Base-by-base conservation (phyloP, 2,113 vertebrate species). In the Potamarius usumacintae region DNA sequence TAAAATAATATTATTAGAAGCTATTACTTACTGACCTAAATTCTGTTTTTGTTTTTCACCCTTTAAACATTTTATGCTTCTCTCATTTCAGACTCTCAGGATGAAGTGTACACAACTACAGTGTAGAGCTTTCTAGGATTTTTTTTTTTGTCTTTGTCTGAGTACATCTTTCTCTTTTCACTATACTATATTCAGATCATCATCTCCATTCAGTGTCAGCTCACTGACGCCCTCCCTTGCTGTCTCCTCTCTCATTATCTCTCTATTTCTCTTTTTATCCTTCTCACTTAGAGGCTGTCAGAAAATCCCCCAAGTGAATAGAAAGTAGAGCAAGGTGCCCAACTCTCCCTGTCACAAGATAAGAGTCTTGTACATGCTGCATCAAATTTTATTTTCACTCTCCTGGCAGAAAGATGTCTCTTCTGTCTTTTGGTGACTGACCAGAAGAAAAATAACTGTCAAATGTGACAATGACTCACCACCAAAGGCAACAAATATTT, bases 291-390 rank as follows among this genome's bases (percentile, higher is more conserved):
- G 62, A 48, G 62, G 22, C 48, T 48, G 82, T 53, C 82, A 67
- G 67, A 67, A 67, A 83, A 67, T 48, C 62, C 25, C 82, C 62
- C 48, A 15, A 67, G 82, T 52, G 82, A 67, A 83, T 67, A 83
- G 82, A 83, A 83, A 83, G 62, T 67, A 63, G 82, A 83, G 42
- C 82, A 83, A 65, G 82, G 60, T 83, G 62, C 82, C 82, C 67
- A 83, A 83, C 7, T 67, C 42, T 48, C 42, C 27, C 82, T 83
- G 82, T 53, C 62, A 67, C 62, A 67, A 53, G 62, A 53, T 83
- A 83, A 83, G 52, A 67, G 82, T 52, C 25, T 83, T 12, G 7
- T 65, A 82, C 79, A 48, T 83, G 60, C 15, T 65, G 81, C 60
- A 65, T 83, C 62, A 27, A 25, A 67, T 83, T 83, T 67, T 50